Base-by-base conservation (phyloP, 1,140 invertebrate species). In the Drosophila hydei region DNA sequence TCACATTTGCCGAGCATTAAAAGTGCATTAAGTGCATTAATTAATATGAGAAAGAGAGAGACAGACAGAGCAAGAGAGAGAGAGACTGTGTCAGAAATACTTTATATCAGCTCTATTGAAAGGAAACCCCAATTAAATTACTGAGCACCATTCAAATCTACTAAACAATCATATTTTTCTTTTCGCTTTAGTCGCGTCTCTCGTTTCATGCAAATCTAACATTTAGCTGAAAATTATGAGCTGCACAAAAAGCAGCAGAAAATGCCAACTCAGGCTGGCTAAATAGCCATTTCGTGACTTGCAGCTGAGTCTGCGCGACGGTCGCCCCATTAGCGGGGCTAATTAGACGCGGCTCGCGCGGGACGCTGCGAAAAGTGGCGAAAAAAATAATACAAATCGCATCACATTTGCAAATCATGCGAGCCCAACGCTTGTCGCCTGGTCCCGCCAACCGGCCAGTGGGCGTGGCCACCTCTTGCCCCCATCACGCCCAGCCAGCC, bases 221-320 rank as follows among this genome's bases (percentile, higher is more conserved):
- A 87, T 81, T 73, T 69, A 68, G 56, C 71, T 64, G 33, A 64
- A 64, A 69, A 73, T 73, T 68, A 73, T 73, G 56, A 60, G 45
- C 61, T 64, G 30, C 51, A 43, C 54, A 59, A 54, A 70, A 85
- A 69, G 65, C 62, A 50, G 30, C 19, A 9, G 21, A 64, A 77
- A 81, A 50, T 64, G 80, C 80, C 81, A 81, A 81, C 74, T 85
- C 81, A 85, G 70, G 33, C 48, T 55, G 51, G 58, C 81, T 87
- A 85, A 85, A 85, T 85, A 81, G 81, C 70, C 83, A 65, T 75
- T 85, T 85, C 81, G 81, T 85, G 81, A 85, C 81, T 85, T 85
- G 81, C 81, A 85, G 83, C 69, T 75, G 77, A 87, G 81, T 87
- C 77, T 80, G 74, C 63, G 74, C 81, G 77, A 80, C 80, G 64